Conservation (phyloP, 2,888 invertebrate species). For the Slavum lentiscoides region DNA sequence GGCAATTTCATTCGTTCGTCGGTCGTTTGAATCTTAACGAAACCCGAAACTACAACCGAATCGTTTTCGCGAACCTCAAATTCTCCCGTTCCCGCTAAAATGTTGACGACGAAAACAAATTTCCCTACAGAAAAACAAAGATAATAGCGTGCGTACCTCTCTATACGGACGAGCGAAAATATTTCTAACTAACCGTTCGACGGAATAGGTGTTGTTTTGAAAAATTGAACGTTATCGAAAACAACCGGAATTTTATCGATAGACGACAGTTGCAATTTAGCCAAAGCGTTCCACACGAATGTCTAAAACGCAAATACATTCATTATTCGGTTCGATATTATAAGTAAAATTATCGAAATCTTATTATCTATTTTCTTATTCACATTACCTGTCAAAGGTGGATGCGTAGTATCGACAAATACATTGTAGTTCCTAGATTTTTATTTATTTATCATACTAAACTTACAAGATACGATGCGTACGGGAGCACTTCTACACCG, state of each 20-base stretch:
- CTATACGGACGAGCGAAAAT: too few species aligned
- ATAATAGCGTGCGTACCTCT: too few species aligned
- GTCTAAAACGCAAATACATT: slow-evolving; percentile 63
- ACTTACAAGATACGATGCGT: slow-evolving; percentile 84
- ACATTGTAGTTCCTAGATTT: not conserved
- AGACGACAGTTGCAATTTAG: slow-evolving; percentile 75
- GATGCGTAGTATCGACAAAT: too few species aligned
- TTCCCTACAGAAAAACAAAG: not conserved
- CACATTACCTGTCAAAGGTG: too few species aligned
- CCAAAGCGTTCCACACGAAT: slow-evolving; percentile 83
- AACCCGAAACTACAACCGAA: slow-evolving; percentile 78
- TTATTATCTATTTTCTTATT: too few species aligned
- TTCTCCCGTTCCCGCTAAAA: slow-evolving; percentile 79
- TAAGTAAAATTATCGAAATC: too few species aligned
- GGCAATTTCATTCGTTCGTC: slow-evolving; percentile 68
- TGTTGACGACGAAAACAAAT: slow-evolving; percentile 77
- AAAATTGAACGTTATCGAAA: slow-evolving; percentile 87
- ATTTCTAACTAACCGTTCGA: slow-evolving; percentile 64
- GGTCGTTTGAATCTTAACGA: slow-evolving; percentile 69
- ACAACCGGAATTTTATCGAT: slow-evolving; percentile 79
- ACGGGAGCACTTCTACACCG: slow-evolving; percentile 92
- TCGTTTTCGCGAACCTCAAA: slow-evolving; percentile 91
- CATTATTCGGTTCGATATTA: too few species aligned
- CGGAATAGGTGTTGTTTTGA: slow-evolving; percentile 88
- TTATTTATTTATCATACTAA: not conserved